These are phyloP conservation scores for Turdus rufiventris DNA, from an alignment of 2,113 vertebrate genomes.

Conservation along the genomic window DNA sequence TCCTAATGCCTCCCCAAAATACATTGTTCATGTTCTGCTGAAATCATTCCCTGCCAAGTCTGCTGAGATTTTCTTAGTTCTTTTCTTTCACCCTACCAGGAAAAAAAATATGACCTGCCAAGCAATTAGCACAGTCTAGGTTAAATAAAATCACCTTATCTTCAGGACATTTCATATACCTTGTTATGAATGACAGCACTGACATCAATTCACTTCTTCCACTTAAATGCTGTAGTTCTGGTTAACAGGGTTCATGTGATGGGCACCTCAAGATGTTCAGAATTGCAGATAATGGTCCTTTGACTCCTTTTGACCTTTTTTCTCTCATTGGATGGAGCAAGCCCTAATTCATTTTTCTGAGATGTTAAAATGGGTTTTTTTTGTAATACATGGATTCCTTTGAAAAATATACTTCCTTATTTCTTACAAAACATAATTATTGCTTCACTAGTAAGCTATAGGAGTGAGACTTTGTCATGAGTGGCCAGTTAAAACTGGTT, in stretches of 20 bases:
- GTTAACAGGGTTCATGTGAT: background rate
- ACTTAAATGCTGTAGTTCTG: background rate
- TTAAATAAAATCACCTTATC: background rate
- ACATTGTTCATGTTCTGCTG: rapidly evolving
- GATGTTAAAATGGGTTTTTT: background rate
- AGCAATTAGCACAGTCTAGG: background rate
- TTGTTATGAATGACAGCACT: background rate
- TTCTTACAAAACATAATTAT: background rate
- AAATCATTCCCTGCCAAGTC: background rate
- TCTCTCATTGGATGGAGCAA: background rate
- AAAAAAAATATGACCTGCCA: background rate
- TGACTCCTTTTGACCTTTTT: background rate
- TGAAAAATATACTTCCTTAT: background rate
- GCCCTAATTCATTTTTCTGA: background rate
- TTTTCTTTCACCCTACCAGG: background rate
- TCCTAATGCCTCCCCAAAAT: background rate
- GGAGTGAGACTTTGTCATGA: background rate
- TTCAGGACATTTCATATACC: background rate
- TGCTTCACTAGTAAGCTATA: background rate
- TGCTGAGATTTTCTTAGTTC: background rate
- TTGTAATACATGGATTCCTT: background rate
- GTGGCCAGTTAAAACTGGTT: background rate
- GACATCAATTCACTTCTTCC: background rate
- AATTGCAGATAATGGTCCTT: background rate
- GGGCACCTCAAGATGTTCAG: background rate